Conservation (phyloP, 2,113 vertebrate species). For the Typhlomys cinereus region DNA sequence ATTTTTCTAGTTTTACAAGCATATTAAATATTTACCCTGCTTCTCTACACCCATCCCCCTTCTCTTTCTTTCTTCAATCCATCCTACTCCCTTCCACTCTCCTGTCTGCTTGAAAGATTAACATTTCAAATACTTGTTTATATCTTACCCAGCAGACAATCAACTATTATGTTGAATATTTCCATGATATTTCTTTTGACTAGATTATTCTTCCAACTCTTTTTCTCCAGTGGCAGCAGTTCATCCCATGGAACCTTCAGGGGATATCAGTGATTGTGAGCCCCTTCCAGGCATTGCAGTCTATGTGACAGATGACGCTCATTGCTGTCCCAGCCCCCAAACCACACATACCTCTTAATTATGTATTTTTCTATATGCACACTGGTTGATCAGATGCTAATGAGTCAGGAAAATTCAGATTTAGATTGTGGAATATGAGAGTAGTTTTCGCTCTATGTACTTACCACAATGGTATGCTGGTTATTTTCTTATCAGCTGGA, state of each 20-base stretch:
- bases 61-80: too few relatives aligned
- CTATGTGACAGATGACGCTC: not conserved
- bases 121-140: not conserved
- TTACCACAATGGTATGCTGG: not conserved
- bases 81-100: too few relatives aligned
- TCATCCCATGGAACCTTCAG: not conserved
- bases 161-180: not conserved
- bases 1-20: too few relatives aligned
- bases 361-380: not conserved
- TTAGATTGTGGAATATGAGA: not conserved
- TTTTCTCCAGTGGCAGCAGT: not conserved
- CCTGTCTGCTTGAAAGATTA: not conserved
- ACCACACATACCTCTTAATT: not conserved
- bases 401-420: not conserved
- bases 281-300: not conserved
- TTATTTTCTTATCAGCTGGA: not conserved
- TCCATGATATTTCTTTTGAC: not conserved
- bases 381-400: not conserved
- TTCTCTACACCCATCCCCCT: too few relatives aligned
- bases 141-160: not conserved
- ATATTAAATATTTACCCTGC: too few relatives aligned
- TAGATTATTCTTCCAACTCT: not conserved
- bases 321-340: too few relatives aligned
- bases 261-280: not conserved
- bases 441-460: not conserved